These are phyloP conservation scores for Tetrapedia diversipes DNA, from an alignment of 2,888 invertebrate genomes.

Conservation along the genomic window DNA sequence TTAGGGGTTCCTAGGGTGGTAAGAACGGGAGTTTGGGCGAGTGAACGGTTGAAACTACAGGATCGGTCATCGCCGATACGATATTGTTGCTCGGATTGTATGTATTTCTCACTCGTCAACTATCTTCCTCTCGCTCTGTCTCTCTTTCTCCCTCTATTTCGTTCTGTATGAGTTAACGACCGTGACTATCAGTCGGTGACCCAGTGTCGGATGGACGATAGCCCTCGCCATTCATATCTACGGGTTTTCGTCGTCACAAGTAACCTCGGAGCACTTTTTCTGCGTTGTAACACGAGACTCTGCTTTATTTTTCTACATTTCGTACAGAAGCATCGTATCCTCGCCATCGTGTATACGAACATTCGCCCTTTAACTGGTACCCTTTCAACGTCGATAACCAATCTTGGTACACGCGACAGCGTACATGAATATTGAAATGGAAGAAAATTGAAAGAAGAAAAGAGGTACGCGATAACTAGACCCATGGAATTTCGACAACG, in stretches of 20 bases:
- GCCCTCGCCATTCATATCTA: conserved; percentile 70
- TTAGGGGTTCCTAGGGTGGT: no score
- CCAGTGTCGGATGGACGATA: conserved; percentile 71
- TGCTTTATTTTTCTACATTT: not conserved
- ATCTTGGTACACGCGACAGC: no score
- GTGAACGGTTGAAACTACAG: no score
- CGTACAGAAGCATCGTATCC: not conserved
- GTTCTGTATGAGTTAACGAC: conserved; percentile 37
- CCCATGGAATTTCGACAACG: conserved; percentile 27
- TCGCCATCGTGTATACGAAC: not conserved
- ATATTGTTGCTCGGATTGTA: conserved; percentile 20
- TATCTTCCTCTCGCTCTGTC: not conserved
- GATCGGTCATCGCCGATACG: conserved; percentile 8
- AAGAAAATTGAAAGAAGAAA: not conserved
- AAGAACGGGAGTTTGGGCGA: no score
- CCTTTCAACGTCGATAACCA: no score
- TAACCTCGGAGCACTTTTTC: conserved; percentile 46
- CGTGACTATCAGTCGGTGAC: conserved; percentile 77
- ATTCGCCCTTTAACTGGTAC: no score
- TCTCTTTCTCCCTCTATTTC: not conserved
- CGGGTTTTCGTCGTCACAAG: conserved; percentile 58
- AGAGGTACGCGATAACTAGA: not conserved
- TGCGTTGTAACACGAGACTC: not conserved
- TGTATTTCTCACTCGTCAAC: conserved; percentile 10
- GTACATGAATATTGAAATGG: not conserved